Evolutionary conservation across 2,888 invertebrate species (phyloP), one percentile per base, ranked within the genome.

Genomic region (Drosophila gaucha): DNA sequence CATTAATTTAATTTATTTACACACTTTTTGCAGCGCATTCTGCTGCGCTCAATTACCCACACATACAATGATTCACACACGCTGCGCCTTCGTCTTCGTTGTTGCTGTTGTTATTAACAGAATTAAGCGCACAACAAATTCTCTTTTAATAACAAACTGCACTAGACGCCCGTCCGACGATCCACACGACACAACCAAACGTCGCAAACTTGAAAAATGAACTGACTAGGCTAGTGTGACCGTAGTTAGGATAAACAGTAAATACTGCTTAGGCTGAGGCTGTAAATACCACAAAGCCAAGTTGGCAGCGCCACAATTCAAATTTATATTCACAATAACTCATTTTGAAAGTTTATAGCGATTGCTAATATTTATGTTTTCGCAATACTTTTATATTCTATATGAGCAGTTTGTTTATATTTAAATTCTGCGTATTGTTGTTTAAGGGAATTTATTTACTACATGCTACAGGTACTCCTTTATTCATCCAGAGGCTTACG

Each of bases 401-500:
- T 0, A 18, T 8, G 9, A 31, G 9, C 9, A 14, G 6, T 20
- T n/a, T 20, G 1, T n/a, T 18, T 4, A 9, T 20, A 31, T 18
- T n/a, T 18, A 6, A 33, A 33, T 33, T 6, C 14, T 33, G 31
- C 26, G 6, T n/a, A n/a, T 6, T 14, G 12, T 41, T 39, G 35
- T 14, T 16, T 24, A 35, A 35, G 12, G n/a, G 6, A 12, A 12
- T 51, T 44, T 62, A n/a, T 33, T 36, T 50, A 16, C 49, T 46
- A 20, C 14, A 6, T 41, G 12, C 10, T 57, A 62, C 39, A 64
- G 28, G 24, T 39, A 39, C 38, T 14, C 1, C 10, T 26, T 31
- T 65, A 76, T 51, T 91, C 91, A 26, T 89, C 88, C 18, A 90
- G 66, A 6, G 90, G 88, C 55, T 90, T 86, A 0, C 92, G 86